Conservation (phyloP, 2,797 vertebrate species). For the Knipowitschia caucasica region DNA sequence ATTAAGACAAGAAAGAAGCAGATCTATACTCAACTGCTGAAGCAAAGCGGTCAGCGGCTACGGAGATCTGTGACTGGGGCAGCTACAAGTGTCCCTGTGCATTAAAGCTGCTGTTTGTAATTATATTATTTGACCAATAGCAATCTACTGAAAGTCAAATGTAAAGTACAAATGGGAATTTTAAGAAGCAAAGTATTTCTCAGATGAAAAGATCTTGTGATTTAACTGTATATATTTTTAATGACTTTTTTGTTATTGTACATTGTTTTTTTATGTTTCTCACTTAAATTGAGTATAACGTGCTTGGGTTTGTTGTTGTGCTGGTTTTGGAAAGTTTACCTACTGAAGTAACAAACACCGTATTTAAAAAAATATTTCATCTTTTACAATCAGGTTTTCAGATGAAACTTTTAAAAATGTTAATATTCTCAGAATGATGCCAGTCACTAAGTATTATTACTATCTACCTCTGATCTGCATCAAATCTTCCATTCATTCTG, state of each 20-base stretch:
- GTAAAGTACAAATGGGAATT: too few species aligned
- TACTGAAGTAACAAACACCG: neutral
- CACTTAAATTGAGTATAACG: neutral
- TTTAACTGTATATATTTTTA: neutral
- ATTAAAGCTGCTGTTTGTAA: too few species aligned
- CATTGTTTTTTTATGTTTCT: constrained; percentile 4
- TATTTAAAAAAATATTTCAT: neutral
- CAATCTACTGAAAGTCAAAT: too few species aligned
- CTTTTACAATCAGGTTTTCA: neutral
- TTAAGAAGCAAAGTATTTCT: too few species aligned
- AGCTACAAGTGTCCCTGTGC: neutral
- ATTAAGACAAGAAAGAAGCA: constrained; percentile 63
- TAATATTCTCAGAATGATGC: constrained; percentile 8
- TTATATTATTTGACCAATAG: too few species aligned
- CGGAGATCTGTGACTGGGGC: neutral
- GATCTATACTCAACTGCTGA: constrained; percentile 70
- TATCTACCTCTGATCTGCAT: constrained; percentile 43
- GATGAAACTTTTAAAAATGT: neutral
- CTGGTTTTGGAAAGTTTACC: constrained; percentile 9
- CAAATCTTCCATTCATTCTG: constrained; percentile 9
- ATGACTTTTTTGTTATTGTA: constrained; percentile 2
- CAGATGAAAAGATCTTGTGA: too few species aligned
- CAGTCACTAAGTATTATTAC: constrained; percentile 3
- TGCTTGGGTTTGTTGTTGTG: neutral
- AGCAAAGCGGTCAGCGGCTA: neutral